phyloP scores from a whole-genome alignment of 1,140 invertebrate species.

The Drosophila cardini region DNA sequence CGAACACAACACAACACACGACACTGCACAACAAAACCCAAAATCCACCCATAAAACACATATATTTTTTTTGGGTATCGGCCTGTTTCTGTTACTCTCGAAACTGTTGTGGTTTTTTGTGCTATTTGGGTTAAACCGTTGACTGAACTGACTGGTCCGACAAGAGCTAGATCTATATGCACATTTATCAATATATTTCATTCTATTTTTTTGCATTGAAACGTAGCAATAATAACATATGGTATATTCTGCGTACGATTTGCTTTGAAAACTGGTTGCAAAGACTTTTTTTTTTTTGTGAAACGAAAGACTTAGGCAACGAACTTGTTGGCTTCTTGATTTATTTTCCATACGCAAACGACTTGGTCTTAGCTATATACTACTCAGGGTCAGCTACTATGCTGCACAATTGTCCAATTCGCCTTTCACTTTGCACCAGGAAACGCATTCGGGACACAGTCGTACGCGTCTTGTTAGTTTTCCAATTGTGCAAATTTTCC shows the following conservation, averaged over 20 bases:
- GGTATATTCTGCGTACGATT: constrained; percentile 19
- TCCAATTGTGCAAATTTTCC: constrained; percentile 3
- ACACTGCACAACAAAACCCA: constrained; percentile 11
- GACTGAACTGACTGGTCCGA: constrained; percentile 59
- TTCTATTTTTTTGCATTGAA: constrained; percentile 19
- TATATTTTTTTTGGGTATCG: constrained; percentile 37
- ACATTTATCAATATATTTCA: constrained; percentile 38
- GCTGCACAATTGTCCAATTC: neutral
- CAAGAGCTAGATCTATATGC: constrained; percentile 50
- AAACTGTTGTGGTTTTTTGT: constrained; percentile 29
- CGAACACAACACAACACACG: constrained; percentile 17
- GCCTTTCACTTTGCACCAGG: constrained; percentile 49
- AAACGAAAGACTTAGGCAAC: constrained; percentile 68
- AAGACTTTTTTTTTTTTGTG: neutral
- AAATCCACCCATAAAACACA: constrained; percentile 4
- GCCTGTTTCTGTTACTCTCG: constrained; percentile 29
- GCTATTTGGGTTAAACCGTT: constrained; percentile 74
- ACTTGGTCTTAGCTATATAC: constrained; percentile 16
- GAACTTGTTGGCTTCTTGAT: constrained; percentile 64
- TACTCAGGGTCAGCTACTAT: constrained; percentile 49
- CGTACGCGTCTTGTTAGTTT: constrained; percentile 1
- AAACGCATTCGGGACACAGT: constrained; percentile 43
- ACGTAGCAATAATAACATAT: constrained; percentile 13
- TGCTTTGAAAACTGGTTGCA: constrained; percentile 40
- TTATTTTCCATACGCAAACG: constrained; percentile 51